Conservation (phyloP, 1,140 invertebrate genomes). For the Aphaenogaster rudis region DNA sequence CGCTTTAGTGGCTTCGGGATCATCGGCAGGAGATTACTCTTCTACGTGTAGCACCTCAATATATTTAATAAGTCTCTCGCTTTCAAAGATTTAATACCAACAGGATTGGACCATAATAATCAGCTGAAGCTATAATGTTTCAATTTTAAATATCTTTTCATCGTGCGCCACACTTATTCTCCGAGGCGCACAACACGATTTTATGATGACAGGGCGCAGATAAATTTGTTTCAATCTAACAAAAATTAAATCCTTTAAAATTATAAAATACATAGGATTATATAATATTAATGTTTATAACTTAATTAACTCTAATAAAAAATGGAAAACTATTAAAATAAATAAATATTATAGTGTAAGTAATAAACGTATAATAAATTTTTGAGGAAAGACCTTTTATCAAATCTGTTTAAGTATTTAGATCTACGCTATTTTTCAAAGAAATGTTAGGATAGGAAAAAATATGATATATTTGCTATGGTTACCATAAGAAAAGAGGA, state of each 20-base stretch:
- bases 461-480: slow-evolving; percentile 12
- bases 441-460: background rate
- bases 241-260: background rate
- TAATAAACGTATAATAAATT: background rate
- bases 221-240: background rate
- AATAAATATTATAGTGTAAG: background rate
- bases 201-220: background rate
- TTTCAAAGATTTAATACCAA: slow-evolving; percentile 45
- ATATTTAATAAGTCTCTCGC: slow-evolving; percentile 27
- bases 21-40: slow-evolving; percentile 51
- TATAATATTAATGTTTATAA: background rate
- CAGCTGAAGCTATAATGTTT: background rate
- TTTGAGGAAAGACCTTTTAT: background rate
- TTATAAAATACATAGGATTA: background rate
- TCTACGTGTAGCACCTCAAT: slow-evolving; percentile 19
- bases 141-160: slow-evolving; percentile 31
- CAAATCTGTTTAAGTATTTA: background rate
- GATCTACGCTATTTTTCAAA: no score
- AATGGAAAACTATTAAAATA: background rate
- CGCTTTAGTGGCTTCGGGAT: slow-evolving; percentile 54
- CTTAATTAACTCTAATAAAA: background rate
- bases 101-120: slow-evolving; percentile 13
- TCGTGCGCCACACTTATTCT: background rate
- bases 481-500: slow-evolving; percentile 19
- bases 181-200: background rate